A percentile compares a stretch with the other conserved stretches of the same genome.
Evolutionary conservation across 2,888 invertebrate genomes (phyloP).

Genomic region (Amphipoea oculea): DNA sequence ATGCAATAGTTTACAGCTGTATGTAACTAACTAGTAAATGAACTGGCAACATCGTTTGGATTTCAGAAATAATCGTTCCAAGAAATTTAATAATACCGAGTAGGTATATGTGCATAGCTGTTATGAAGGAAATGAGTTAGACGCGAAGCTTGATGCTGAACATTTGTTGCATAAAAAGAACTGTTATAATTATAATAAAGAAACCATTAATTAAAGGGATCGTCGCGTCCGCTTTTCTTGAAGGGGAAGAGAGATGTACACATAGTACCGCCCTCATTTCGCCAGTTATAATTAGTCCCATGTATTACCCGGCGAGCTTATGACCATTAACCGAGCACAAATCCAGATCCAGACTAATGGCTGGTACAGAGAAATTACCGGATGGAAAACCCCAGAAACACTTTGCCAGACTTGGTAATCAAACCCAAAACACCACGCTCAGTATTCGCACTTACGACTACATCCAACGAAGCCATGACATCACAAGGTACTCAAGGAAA

Average conservation of each 20-base stretch:
- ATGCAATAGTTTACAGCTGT: slow-evolving; percentile 29
- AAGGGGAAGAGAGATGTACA: background rate
- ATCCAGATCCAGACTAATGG: background rate
- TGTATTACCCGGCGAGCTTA: background rate
- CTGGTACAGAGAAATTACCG: background rate
- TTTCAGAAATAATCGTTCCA: slow-evolving; percentile 6
- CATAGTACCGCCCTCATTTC: background rate
- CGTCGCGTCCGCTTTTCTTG: background rate
- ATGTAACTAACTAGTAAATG: slow-evolving; percentile 6
- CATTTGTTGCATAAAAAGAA: background rate
- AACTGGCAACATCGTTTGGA: background rate
- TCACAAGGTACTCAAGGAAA: slow-evolving; percentile 1
- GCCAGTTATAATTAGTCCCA: background rate
- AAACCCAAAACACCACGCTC: background rate
- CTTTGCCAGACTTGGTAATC: background rate
- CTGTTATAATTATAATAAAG: no score
- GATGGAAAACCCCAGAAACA: background rate
- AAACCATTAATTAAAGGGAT: no score
- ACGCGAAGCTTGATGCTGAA: background rate
- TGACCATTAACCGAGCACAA: background rate
- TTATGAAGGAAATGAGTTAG: background rate
- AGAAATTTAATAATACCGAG: background rate
- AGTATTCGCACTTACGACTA: no score
- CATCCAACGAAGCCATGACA: background rate
- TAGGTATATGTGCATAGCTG: background rate